Percentiles rank a stretch among this genome's conserved stretches.
Evolutionary conservation across 1,140 invertebrate species (phyloP).

Genomic region (Arctopsyche grandis): DNA sequence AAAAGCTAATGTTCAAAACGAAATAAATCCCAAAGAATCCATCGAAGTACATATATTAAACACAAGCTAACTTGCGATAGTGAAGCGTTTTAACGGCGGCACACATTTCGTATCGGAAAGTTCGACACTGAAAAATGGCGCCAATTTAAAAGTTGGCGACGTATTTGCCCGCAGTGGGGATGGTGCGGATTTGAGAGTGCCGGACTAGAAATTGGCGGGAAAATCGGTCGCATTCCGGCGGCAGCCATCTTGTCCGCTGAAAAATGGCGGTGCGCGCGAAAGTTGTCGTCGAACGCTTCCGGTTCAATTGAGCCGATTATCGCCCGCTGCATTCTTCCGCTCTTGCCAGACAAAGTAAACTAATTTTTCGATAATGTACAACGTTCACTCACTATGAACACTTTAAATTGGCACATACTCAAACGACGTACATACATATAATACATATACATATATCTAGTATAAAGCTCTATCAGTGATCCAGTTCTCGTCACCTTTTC

Average conservation of each 20-base stretch:
- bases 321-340: slow-evolving; percentile 16
- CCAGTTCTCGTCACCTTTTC: too few relatives aligned
- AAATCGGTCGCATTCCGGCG: slow-evolving; percentile 33
- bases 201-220: slow-evolving; percentile 48
- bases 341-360: not conserved
- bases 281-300: slow-evolving; percentile 9
- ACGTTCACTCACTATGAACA: not conserved
- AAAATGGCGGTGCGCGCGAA: slow-evolving; percentile 40
- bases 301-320: slow-evolving; percentile 15
- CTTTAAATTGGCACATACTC: too few relatives aligned
- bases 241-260: slow-evolving; percentile 38
- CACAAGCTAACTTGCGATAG: too few relatives aligned
- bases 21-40: too few relatives aligned
- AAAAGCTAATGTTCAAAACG: too few relatives aligned
- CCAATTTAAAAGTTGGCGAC: slow-evolving; percentile 54
- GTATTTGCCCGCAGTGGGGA: not conserved
- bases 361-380: slow-evolving; percentile 20
- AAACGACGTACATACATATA: too few relatives aligned
- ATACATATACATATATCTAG: too few relatives aligned
- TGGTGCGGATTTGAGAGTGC: slow-evolving; percentile 2
- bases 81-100: too few relatives aligned
- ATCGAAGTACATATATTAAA: too few relatives aligned
- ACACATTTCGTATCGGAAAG: slow-evolving; percentile 4
- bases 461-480: too few relatives aligned
- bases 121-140: slow-evolving; percentile 50